A percentile compares a stretch with the other conserved stretches of the same genome.
These are phyloP conservation scores for Echeneis naucrates DNA, from an alignment of 2,797 vertebrate genomes.

Conservation along the genomic window DNA sequence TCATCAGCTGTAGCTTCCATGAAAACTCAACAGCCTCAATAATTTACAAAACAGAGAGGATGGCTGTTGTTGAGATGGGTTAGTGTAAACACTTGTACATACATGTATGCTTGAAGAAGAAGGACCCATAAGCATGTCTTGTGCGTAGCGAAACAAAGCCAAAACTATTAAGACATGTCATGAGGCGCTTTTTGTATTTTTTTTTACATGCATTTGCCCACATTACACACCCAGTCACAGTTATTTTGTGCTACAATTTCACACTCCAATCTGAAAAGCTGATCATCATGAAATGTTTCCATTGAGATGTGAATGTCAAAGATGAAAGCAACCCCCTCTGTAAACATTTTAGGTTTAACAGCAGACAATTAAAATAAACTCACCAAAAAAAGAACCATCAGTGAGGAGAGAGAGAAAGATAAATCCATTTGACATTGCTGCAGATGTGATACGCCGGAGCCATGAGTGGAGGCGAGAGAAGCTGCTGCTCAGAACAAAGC, in stretches of 20 bases:
- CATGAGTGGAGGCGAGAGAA: conserved; percentile 1
- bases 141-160: not conserved
- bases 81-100: not conserved
- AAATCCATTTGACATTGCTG: conserved; percentile 23
- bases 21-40: conserved; percentile 9
- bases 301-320: conserved; percentile 1
- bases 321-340: conserved; percentile 12
- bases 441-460: conserved; percentile 6
- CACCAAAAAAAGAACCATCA: not conserved
- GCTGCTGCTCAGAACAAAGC: conserved; percentile 31
- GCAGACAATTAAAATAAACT: conserved; percentile 32
- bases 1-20: not conserved
- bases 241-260: not conserved
- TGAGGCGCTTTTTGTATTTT: not conserved
- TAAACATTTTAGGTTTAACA: conserved; percentile 35
- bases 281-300: conserved; percentile 17
- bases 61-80: conserved; percentile 26
- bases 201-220: not conserved
- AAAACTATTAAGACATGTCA: not conserved
- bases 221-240: not conserved
- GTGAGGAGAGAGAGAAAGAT: not conserved
- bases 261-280: conserved; percentile 4
- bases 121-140: no score
- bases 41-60: conserved; percentile 25
- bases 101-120: not conserved